phyloP scores from a whole-genome alignment of 2,797 vertebrate genomes.

The Orestias chungarensis region DNA sequence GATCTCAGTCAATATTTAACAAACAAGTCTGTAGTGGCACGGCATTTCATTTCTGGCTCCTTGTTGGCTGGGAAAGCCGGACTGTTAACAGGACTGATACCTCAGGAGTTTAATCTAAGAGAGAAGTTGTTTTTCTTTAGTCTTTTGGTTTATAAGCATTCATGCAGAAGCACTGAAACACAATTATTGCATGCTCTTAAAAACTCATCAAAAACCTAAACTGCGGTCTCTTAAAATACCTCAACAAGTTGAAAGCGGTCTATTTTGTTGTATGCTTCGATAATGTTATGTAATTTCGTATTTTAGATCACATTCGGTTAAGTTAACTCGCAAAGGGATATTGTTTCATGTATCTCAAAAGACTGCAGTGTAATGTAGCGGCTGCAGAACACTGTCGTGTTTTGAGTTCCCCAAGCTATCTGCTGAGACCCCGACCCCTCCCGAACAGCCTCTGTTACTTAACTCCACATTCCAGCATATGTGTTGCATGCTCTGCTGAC shows the following conservation, averaged over 20 bases:
- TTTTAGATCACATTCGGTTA: not conserved
- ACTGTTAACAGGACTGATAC: constrained; percentile 4
- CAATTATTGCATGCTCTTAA: not conserved
- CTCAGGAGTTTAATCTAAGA: not conserved
- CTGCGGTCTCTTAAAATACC: not conserved
- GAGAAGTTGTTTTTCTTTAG: not conserved
- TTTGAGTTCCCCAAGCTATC: constrained; percentile 35
- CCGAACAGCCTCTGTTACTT: constrained; percentile 62
- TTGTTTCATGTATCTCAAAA: not conserved
- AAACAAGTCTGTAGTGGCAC: constrained; percentile 27
- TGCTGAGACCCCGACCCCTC: constrained; percentile 17
- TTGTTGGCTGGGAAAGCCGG: constrained; percentile 1
- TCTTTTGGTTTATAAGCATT: not conserved
- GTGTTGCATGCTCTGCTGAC: constrained; percentile 69
- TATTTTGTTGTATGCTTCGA: not conserved
- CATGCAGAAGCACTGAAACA: not conserved
- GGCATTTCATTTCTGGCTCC: constrained; percentile 23
- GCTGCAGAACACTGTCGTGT: constrained; percentile 23
- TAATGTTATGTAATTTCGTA: not conserved
- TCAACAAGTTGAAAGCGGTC: not conserved
- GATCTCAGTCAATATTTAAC: constrained; percentile 67
- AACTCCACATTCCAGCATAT: constrained; percentile 73
- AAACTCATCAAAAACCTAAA: not conserved
- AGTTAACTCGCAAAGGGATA: not conserved
- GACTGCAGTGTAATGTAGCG: too few relatives aligned